Percentiles rank a stretch among this genome's conserved stretches.
Conservation (phyloP, 2,888 invertebrate species). For the Cephus spinipes region DNA sequence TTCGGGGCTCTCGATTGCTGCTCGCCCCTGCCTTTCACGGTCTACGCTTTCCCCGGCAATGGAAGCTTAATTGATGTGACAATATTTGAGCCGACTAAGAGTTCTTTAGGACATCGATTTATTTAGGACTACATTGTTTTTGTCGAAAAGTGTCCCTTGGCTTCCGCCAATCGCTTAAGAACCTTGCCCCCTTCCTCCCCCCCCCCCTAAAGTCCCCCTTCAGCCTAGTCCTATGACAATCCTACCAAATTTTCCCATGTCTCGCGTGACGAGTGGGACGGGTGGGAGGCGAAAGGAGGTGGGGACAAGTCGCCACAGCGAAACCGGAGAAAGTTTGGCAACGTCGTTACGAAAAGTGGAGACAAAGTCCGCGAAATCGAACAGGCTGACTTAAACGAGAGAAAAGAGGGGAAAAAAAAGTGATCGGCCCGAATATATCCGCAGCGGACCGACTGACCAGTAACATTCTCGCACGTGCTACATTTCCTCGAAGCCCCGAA, state of each 20-base stretch:
- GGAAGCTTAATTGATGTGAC: conserved; percentile 60
- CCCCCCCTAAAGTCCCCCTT: background rate
- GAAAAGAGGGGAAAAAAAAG: background rate
- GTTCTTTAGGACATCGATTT: conserved; percentile 49
- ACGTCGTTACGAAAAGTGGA: background rate
- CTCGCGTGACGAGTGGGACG: background rate
- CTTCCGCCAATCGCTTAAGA: background rate
- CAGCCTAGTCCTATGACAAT: background rate
- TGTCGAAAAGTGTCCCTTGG: background rate
- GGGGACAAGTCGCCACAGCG: background rate
- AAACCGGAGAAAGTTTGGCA: background rate
- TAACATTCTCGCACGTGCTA: background rate
- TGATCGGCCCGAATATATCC: background rate
- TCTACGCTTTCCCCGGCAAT: background rate
- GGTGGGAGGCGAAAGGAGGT: background rate
- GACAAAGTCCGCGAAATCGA: background rate
- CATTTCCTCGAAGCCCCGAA: background rate
- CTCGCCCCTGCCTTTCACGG: background rate
- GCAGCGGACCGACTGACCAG: background rate
- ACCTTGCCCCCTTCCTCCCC: background rate
- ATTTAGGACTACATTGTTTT: conserved; percentile 38
- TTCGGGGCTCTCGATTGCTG: background rate
- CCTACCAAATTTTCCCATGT: background rate
- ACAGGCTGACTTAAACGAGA: background rate
- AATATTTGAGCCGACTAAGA: conserved; percentile 59